Evolutionary conservation across 2,888 invertebrate species (phyloP).

Genomic region (Copidosoma aretas): DNA sequence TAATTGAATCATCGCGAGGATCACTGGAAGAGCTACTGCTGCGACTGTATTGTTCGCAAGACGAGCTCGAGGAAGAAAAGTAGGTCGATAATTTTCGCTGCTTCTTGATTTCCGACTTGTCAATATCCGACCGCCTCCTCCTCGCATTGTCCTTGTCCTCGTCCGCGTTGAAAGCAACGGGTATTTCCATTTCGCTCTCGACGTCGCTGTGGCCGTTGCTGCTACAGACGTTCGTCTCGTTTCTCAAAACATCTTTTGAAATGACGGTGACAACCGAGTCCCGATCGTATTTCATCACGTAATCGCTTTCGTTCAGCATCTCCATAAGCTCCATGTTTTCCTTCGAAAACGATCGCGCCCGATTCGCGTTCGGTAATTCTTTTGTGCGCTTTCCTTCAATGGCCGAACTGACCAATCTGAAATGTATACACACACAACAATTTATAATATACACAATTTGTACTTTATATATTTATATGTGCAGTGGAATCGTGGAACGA

Average conservation of each 20-base stretch:
- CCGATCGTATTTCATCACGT: slow-evolving; percentile 26
- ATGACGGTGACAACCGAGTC: slow-evolving; percentile 34
- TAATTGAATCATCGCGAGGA: too few relatives aligned
- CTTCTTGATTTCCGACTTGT: too few relatives aligned
- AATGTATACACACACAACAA: slow-evolving; percentile 3
- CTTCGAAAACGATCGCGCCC: slow-evolving; percentile 18
- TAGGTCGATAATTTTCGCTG: too few relatives aligned
- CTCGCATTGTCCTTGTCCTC: slow-evolving; percentile 27
- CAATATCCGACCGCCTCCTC: slow-evolving; percentile 17
- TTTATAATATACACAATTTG: background rate
- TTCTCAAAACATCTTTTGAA: slow-evolving; percentile 21
- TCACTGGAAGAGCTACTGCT: too few relatives aligned
- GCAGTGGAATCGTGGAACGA: too few relatives aligned
- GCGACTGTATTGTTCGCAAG: too few relatives aligned
- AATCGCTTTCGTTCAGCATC: slow-evolving; percentile 6
- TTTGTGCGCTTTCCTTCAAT: slow-evolving; percentile 14
- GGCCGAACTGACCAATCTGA: slow-evolving; percentile 31
- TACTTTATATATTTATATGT: background rate
- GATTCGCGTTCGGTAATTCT: slow-evolving; percentile 6
- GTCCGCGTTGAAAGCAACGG: slow-evolving; percentile 19
- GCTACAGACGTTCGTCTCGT: background rate
- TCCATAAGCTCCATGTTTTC: slow-evolving; percentile 27
- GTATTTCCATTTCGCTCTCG: slow-evolving; percentile 35
- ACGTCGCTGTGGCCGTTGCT: slow-evolving; percentile 23
- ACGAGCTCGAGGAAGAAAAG: too few relatives aligned